phyloP scores from a whole-genome alignment of 2,888 invertebrate genomes.

The Epirrhoe alternata region DNA sequence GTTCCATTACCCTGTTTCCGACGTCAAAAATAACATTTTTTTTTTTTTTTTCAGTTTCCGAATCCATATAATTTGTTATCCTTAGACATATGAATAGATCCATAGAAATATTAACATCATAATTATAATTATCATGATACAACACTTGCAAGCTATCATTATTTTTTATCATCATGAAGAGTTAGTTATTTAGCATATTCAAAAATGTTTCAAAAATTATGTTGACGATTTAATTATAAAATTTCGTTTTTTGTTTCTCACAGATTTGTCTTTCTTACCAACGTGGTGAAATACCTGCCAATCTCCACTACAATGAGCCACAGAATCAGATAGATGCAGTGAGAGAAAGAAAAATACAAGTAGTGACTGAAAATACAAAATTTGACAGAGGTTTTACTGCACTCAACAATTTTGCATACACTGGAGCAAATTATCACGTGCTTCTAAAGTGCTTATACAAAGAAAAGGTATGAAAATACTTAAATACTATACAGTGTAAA shows the following conservation, averaged over 20 bases:
- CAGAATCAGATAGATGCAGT: slow-evolving; percentile 49
- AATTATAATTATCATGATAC: too few species aligned
- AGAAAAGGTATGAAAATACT: slow-evolving; percentile 54
- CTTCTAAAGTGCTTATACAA: slow-evolving; percentile 60
- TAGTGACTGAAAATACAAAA: slow-evolving; percentile 51
- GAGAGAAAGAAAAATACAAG: slow-evolving; percentile 52
- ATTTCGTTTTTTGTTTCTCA: slow-evolving; percentile 1
- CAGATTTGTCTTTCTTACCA: slow-evolving; percentile 63
- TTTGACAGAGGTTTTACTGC: slow-evolving; percentile 57
- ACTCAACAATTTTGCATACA: slow-evolving; percentile 55
- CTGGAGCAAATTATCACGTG: slow-evolving; percentile 55
- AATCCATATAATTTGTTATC: too few species aligned
- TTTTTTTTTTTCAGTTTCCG: too few species aligned
- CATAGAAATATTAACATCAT: too few species aligned
- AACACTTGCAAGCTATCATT: too few species aligned
- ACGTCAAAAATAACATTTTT: too few species aligned
- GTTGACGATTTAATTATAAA: not conserved
- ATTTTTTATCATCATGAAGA: too few species aligned
- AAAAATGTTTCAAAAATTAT: too few species aligned
- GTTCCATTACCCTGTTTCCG: too few species aligned
- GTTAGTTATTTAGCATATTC: too few species aligned
- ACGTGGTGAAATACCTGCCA: slow-evolving; percentile 56
- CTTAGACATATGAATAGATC: too few species aligned
- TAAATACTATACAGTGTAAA: too few species aligned
- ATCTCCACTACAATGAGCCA: slow-evolving; percentile 57